Evolutionary conservation across 2,113 vertebrate species (phyloP).

Genomic region (Oncorhynchus masou): DNA sequence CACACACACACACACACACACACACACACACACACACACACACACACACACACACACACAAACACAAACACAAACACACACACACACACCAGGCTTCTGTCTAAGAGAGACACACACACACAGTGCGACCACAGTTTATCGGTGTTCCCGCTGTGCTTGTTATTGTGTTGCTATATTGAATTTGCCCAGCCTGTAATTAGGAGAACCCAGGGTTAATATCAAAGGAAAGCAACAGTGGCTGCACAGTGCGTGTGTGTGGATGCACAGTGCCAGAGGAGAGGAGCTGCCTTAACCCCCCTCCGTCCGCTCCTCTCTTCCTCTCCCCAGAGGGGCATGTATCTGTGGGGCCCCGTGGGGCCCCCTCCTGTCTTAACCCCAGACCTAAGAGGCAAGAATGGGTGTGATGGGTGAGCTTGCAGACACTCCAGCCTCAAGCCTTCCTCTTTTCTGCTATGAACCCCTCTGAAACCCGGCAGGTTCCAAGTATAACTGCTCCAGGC

Average conservation of each 20-base stretch:
- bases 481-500: conserved; percentile 47
- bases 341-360: too few relatives aligned
- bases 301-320: too few relatives aligned
- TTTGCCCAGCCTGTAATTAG: conserved; percentile 6
- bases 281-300: not conserved
- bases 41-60: too few relatives aligned
- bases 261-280: not conserved
- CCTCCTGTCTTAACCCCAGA: too few relatives aligned
- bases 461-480: conserved; percentile 52
- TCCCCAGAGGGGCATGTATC: not conserved
- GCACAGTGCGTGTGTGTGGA: too few relatives aligned
- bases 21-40: too few relatives aligned
- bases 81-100: too few relatives aligned
- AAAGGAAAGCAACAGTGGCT: not conserved
- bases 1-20: too few relatives aligned
- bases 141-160: conserved; percentile 16
- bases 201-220: conserved; percentile 24
- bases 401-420: conserved; percentile 1
- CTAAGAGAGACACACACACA: too few relatives aligned
- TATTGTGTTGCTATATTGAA: conserved; percentile 39
- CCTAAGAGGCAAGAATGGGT: too few relatives aligned
- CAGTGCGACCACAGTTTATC: conserved; percentile 2
- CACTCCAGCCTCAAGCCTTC: not conserved
- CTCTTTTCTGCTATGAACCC: conserved; percentile 26
- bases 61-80: too few relatives aligned